Conservation (phyloP, 2,888 invertebrate genomes). For the Diabrotica balteata region DNA sequence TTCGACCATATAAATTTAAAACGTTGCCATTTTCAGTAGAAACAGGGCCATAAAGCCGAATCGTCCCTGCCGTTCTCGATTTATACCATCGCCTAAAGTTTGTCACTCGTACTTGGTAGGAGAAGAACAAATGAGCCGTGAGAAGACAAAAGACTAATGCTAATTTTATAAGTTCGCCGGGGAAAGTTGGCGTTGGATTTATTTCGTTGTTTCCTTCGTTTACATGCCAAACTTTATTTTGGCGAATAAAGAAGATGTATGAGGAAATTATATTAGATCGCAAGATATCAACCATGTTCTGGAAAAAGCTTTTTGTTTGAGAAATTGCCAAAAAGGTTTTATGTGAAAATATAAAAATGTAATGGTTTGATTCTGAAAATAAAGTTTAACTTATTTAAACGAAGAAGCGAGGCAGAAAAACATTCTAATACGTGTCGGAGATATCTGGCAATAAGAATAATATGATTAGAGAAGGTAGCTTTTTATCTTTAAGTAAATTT, state of each 20-base stretch:
- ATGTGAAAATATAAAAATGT: too few relatives aligned
- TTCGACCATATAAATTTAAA: slow-evolving; percentile 12
- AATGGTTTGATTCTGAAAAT: too few relatives aligned
- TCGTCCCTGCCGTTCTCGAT: slow-evolving; percentile 11
- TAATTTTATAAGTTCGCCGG: slow-evolving; percentile 12
- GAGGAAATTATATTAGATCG: too few relatives aligned
- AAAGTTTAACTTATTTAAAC: too few relatives aligned
- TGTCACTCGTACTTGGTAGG: slow-evolving; percentile 13
- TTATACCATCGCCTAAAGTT: slow-evolving; percentile 13
- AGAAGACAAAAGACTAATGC: slow-evolving; percentile 18
- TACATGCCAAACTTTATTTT: slow-evolving; percentile 5
- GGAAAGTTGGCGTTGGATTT: slow-evolving; percentile 11
- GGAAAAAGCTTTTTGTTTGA: too few relatives aligned
- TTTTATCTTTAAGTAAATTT: too few relatives aligned
- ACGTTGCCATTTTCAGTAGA: slow-evolving; percentile 6
- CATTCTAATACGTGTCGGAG: too few relatives aligned
- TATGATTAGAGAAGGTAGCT: too few relatives aligned
- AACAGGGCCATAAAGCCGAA: slow-evolving; percentile 13
- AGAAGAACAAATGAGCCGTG: slow-evolving; percentile 18
- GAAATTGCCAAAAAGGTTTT: too few relatives aligned
- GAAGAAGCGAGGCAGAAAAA: too few relatives aligned
- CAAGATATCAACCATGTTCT: too few relatives aligned
- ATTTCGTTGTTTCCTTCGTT: slow-evolving; percentile 8
- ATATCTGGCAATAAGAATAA: too few relatives aligned
- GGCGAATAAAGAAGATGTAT: not conserved